Evolutionary conservation across 2,888 invertebrate species (phyloP).

Genomic region (Charanyca ferruginea): DNA sequence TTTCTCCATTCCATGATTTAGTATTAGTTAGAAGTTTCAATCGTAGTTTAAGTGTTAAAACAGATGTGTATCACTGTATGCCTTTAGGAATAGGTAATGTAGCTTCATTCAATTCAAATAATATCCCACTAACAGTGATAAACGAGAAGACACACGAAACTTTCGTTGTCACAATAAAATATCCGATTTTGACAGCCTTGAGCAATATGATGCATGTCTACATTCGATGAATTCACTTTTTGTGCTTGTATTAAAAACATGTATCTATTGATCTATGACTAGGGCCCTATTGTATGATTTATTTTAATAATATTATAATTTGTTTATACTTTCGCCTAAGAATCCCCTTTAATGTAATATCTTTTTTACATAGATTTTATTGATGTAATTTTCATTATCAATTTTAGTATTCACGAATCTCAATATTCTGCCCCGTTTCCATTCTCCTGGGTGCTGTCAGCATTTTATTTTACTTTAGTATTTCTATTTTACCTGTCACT

Average conservation of each 20-base stretch:
- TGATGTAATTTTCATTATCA: slow-evolving; percentile 16
- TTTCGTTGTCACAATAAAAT: neutral
- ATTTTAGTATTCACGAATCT: slow-evolving; percentile 29
- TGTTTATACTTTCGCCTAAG: slow-evolving; percentile 21
- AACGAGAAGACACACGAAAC: neutral
- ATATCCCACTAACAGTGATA: neutral
- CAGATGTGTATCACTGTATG: slow-evolving; percentile 10
- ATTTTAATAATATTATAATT: slow-evolving; percentile 32
- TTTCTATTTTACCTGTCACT: slow-evolving; percentile 8
- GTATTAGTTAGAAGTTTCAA: slow-evolving; percentile 71
- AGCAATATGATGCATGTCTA: slow-evolving; percentile 24
- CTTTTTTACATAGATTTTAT: neutral
- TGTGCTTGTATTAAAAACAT: slow-evolving; percentile 20
- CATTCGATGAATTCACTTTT: slow-evolving; percentile 25
- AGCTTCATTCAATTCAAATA: neutral
- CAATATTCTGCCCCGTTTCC: slow-evolving; percentile 9
- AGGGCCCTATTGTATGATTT: slow-evolving; percentile 21
- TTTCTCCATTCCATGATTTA: slow-evolving; percentile 75
- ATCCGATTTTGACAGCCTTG: neutral
- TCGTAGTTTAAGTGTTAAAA: slow-evolving; percentile 58
- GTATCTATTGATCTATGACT: no score
- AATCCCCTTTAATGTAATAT: slow-evolving; percentile 13
- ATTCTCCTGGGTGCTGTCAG: slow-evolving; percentile 69
- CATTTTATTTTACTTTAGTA: slow-evolving; percentile 58
- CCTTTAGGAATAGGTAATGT: neutral